Base-by-base conservation (phyloP, 2,888 invertebrate species). In the Euplexia lucipara region DNA sequence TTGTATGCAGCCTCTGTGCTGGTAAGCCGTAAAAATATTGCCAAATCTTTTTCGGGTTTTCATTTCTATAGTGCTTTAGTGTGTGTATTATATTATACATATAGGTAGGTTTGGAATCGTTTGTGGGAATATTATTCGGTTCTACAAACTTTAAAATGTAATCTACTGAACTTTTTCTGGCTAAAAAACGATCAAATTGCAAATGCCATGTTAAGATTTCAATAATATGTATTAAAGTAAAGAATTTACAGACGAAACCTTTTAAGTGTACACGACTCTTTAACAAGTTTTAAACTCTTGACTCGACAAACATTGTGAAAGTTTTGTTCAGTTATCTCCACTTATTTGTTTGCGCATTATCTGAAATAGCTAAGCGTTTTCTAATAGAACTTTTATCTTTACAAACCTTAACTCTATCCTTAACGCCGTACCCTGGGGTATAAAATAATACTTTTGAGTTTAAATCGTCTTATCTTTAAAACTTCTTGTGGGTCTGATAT, bases 341-440 rank as follows among this genome's bases (percentile, higher is more conserved):
- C 41, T 60, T 59, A 71, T 72, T 72, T 59, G 56, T 57, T 42
- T 20, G 39, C 18, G 20, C 57, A 65, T 74, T 74, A 61, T 59
- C 54, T 61, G 44, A 41, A 66, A 67, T 62, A 42, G 58, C 75
- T 75, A 52, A 75, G 61, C 60, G 60, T 61, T 74, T 74, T 74
- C 70, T 74, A 66, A 75, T 70, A 70, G 51, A 70, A 70, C 51
- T 75, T 74, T 70, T 59, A 53, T 70, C 75, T 42, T 70, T 56
- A 67, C 44, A 61, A 67, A 45, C 48, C 48, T 41, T n/a, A n/a
- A n/a, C n/a, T n/a, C n/a, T n/a, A n/a, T n/a, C n/a, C n/a, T n/a
- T n/a, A n/a, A n/a, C n/a, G n/a, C n/a, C n/a, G n/a, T n/a, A n/a
- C n/a, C n/a, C n/a, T n/a, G n/a, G n/a, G n/a, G 26, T 5, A 26